These are phyloP conservation scores for Rostratula benghalensis DNA, from an alignment of 2,113 vertebrate genomes.

Conservation along the genomic window DNA sequence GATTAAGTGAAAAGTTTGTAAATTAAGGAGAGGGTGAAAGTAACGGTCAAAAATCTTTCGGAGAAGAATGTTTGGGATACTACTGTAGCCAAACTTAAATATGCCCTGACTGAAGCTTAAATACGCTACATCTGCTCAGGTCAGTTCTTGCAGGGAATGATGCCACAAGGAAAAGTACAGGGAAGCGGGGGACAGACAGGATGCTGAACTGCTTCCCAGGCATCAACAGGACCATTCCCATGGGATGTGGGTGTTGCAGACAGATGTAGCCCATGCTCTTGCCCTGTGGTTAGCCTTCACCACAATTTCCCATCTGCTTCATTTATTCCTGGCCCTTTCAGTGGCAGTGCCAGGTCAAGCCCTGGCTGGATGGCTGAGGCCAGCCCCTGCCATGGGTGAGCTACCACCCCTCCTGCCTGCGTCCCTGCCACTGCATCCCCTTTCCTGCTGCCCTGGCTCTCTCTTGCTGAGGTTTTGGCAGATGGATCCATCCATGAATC, in stretches of 20 bases:
- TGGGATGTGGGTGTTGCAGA: neutral
- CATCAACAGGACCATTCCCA: neutral
- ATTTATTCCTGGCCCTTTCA: neutral
- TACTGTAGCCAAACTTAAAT: neutral
- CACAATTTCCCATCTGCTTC: neutral
- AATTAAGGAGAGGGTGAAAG: neutral
- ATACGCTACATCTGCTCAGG: neutral
- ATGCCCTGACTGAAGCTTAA: neutral
- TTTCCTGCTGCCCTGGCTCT: neutral
- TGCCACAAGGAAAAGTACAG: neutral
- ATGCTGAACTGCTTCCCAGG: neutral
- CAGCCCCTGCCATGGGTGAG: fast-evolving
- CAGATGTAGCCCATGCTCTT: neutral
- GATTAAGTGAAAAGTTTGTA: neutral
- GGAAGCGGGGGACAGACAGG: neutral
- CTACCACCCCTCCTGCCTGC: neutral
- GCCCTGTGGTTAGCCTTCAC: neutral
- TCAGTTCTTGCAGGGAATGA: neutral
- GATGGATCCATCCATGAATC: neutral
- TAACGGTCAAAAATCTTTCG: neutral
- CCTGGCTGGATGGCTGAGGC: neutral
- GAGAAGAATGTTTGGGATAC: neutral
- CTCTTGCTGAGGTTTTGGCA: neutral
- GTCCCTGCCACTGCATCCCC: neutral
- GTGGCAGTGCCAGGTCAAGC: neutral